Conservation (phyloP, 2,113 vertebrate species). For the Tauraco erythrolophus region DNA sequence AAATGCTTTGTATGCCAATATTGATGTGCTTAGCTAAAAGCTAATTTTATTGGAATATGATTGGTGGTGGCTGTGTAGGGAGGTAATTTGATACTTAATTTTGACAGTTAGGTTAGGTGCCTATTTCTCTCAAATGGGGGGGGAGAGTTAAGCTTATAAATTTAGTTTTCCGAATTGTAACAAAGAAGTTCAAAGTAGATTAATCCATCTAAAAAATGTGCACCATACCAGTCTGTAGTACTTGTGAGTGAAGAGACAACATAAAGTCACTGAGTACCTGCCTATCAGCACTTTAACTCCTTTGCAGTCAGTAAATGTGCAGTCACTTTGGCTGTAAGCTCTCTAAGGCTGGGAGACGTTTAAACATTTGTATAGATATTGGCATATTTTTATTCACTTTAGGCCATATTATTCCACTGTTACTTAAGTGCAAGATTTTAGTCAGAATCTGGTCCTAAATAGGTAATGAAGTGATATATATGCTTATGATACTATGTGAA, state of each 20-base stretch:
- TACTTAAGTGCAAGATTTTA: neutral
- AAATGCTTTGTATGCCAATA: neutral
- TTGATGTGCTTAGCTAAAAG: neutral
- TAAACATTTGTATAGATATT: neutral
- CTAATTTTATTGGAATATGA: neutral
- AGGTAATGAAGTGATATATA: neutral
- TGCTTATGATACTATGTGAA: neutral
- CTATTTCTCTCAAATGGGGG: neutral
- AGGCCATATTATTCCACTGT: neutral
- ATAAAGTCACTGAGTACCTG: neutral
- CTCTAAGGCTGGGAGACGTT: neutral
- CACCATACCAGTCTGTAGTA: neutral
- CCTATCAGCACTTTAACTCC: neutral
- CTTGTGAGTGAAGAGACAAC: neutral
- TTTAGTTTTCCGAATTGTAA: neutral
- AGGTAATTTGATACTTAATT: neutral
- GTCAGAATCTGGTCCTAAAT: neutral
- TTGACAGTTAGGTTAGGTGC: neutral
- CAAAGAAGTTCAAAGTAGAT: neutral
- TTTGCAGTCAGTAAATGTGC: neutral
- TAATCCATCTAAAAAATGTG: neutral
- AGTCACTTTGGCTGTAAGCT: neutral
- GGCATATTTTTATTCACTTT: neutral
- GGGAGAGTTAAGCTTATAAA: neutral
- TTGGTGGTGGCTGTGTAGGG: neutral